Base-by-base conservation (phyloP, 2,888 invertebrate species). In the Thecophora atra region DNA sequence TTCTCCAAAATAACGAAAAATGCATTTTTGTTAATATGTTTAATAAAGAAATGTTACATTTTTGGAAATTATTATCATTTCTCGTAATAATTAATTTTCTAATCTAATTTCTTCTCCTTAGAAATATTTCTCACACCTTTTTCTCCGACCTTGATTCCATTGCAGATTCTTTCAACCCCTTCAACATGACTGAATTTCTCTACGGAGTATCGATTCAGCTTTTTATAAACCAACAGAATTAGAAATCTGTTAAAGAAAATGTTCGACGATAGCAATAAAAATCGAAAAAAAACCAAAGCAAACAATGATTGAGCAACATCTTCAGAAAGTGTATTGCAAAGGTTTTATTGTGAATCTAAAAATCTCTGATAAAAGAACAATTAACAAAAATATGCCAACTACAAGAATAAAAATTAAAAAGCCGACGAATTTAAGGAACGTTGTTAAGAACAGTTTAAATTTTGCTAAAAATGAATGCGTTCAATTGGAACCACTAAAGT, bases 251-350 rank as follows among this genome's bases (percentile, higher is more conserved):
- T 47, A 47, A 47, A n/a, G 17, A 47, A n/a, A 2, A 15, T 15
- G 47, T 47, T 47, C 15, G 17, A 1, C n/a, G 11, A 8, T 17
- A 47, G n/a, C 37, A 47, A 47, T 47, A n/a, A 47, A 15, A n/a
- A 11, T 5, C 5, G 17, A 15, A 47, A 5, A 17, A n/a, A 47
- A 47, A n/a, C 15, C 5, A 47, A 5, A 11, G 17, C 11, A 47
- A 47, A 47, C n/a, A n/a, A 47, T 47, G 47, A 47, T 47, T 47
- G 47, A 47, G 17, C 47, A 47, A 11, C 21, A 5, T 13, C 58
- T 74, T 72, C 77, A 56, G 75, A 77, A 73, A 76, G 75, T 74
- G 75, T 80, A n/a, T n/a, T n/a, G 72, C 76, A 78, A 77, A 78
- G 78, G 75, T 79, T n/a, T n/a, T n/a, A 76, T 77, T 76, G 77